Base-by-base conservation (phyloP, 2,113 vertebrate species). In the Polypterus senegalus region DNA sequence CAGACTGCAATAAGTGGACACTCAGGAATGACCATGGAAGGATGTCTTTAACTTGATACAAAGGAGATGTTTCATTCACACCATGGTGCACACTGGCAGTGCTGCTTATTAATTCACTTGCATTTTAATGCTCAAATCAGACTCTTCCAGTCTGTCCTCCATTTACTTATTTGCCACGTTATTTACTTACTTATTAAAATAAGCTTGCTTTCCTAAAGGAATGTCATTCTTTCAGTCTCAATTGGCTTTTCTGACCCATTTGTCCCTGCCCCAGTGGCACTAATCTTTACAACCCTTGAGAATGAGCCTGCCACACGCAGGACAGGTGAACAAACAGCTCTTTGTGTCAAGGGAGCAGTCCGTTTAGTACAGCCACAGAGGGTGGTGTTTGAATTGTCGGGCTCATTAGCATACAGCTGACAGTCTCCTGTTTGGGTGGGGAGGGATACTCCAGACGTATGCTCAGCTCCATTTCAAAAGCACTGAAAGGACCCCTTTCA, bases 391-490 rank as follows among this genome's bases (percentile, higher is more conserved):
- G 89, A 83, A 84, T 80, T 81, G 82, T 86, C 69, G 71, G 67
- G 71, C 81, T 87, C 74, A 86, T 92, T 91, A 91, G 72, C 91
- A 92, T 91, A 92, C 89, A 91, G 91, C 92, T 93, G 91, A 87
- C 79, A 76, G 70, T 53, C 70, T 74, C 74, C 67, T 71, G 56
- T 70, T 75, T 70, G 71, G 73, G 75, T 70, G 73, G 73, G 73
- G 74, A 79, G 72, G 56, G 65, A 3, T 75, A 76, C 69, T 71
- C 67, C 66, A 74, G 74, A 70, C 76, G 74, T 74, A 81, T 69
- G 70, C 74, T 81, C 77, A 65, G 83, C 77, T 86, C 83, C 73
- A 84, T 85, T 83, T 81, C 76, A 80, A 77, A 71, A 72, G 76
- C 80, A 83, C 79, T 53, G 71, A 71, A 72, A 69, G n/a, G 43